Percentiles rank a stretch among this genome's conserved stretches.
Evolutionary conservation across 2,113 vertebrate species (phyloP).

Genomic region (Dendrocopos noguchii): DNA sequence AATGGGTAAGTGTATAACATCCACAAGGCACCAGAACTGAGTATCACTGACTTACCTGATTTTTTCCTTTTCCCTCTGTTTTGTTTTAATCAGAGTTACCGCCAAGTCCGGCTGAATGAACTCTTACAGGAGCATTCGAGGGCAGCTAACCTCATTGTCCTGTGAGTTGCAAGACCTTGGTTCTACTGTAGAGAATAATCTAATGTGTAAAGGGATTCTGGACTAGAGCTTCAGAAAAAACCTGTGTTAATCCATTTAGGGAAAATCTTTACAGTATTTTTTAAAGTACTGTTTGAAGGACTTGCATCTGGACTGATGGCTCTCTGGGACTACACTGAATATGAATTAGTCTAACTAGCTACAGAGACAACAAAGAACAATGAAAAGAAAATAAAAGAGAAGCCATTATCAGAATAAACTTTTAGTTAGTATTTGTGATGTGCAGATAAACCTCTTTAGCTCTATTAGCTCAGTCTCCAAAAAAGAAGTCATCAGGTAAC

Average conservation of each 20-base stretch:
- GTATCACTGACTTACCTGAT: neutral
- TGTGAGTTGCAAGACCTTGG: conserved; percentile 84
- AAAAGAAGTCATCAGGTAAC: neutral
- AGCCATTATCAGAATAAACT: neutral
- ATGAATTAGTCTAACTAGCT: neutral
- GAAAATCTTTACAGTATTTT: neutral
- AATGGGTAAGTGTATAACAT: no score
- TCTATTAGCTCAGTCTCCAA: neutral
- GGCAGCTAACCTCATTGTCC: conserved; percentile 90
- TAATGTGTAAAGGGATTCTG: neutral
- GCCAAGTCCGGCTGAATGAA: conserved; percentile 94
- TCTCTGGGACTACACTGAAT: neutral
- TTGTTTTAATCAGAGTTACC: conserved; percentile 83
- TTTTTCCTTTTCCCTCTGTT: neutral
- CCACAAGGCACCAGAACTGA: neutral
- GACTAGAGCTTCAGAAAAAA: neutral
- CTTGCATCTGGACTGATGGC: neutral
- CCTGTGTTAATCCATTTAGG: neutral
- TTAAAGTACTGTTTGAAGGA: neutral
- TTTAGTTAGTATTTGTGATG: neutral
- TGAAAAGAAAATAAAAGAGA: neutral
- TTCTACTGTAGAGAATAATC: neutral
- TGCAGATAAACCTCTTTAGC: neutral
- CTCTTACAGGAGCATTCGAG: conserved; percentile 89
- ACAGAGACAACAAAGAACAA: neutral